A percentile compares a stretch with the other conserved stretches of the same genome.
phyloP scores from a whole-genome alignment of 2,797 vertebrate genomes.

The Hypotaenidia philippensis region DNA sequence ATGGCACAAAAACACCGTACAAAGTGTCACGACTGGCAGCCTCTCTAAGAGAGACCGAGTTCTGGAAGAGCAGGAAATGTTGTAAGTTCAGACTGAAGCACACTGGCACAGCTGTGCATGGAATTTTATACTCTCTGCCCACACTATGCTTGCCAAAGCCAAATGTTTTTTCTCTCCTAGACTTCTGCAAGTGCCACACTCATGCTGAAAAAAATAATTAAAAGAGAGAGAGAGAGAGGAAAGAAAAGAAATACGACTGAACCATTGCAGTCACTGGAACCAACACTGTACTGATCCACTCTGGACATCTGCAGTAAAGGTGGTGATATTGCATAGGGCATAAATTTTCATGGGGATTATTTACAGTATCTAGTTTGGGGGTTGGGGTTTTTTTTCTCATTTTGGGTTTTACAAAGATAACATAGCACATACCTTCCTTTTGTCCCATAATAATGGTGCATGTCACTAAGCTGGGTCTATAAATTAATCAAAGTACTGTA shows the following conservation, averaged over 20 bases:
- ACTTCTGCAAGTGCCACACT: constrained; percentile 45
- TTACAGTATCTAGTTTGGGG: not conserved
- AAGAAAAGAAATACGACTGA: constrained; percentile 27
- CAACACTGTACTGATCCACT: not conserved
- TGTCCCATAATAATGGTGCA: not conserved
- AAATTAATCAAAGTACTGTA: not conserved
- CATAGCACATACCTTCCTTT: not conserved
- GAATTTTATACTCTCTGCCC: constrained; percentile 40
- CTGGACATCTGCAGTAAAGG: not conserved
- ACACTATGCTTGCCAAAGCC: not conserved
- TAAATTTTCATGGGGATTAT: not conserved
- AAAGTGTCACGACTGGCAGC: constrained; percentile 7
- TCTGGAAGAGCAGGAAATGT: constrained; percentile 41
- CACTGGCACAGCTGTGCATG: constrained; percentile 49
- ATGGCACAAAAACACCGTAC: constrained; percentile 17
- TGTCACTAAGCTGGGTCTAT: not conserved
- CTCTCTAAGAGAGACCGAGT: not conserved
- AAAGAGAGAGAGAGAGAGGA: not conserved
- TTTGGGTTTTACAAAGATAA: not conserved
- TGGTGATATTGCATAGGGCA: not conserved
- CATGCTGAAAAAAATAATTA: constrained; percentile 3
- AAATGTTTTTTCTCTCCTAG: constrained; percentile 10
- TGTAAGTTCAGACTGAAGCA: constrained; percentile 11
- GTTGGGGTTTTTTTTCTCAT: not conserved
- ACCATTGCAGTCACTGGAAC: not conserved